Evolutionary conservation across 2,888 invertebrate genomes (phyloP).

Genomic region (Phengaris alcon): DNA sequence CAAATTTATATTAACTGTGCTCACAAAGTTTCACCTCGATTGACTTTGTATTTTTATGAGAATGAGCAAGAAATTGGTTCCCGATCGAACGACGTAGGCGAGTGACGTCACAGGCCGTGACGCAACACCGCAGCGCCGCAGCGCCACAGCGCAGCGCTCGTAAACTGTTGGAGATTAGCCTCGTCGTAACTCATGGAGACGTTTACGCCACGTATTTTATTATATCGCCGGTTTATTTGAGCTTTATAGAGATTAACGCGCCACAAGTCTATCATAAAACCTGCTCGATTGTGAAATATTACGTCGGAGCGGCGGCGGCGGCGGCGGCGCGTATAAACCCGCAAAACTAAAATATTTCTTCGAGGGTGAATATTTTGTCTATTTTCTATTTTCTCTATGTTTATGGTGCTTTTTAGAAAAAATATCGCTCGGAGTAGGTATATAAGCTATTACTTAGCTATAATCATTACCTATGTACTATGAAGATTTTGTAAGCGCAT

Average conservation of each 20-base stretch:
- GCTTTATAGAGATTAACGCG: constrained; percentile 19
- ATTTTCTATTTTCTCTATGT: not conserved
- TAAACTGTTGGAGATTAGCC: not conserved
- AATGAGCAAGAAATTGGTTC: not conserved
- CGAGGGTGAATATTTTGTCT: not conserved
- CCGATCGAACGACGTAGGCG: not conserved
- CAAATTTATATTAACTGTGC: constrained; percentile 9
- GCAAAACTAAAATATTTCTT: not conserved
- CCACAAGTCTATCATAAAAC: constrained; percentile 10
- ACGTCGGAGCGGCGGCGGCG: not conserved
- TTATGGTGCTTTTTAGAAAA: not conserved
- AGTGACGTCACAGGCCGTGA: not conserved
- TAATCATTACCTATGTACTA: too few species aligned
- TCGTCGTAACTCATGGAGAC: not conserved
- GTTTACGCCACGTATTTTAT: constrained; percentile 15
- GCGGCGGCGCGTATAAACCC: not conserved
- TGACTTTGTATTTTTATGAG: constrained; percentile 13
- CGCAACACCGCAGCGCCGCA: not conserved
- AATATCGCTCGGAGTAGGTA: too few species aligned
- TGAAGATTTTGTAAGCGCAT: too few species aligned
- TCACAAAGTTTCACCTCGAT: not conserved
- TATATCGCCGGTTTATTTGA: constrained; percentile 8
- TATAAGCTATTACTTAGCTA: too few species aligned
- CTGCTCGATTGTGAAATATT: constrained; percentile 11
- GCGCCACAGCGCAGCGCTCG: not conserved